Evolutionary conservation across 1,140 invertebrate genomes (phyloP).

Genomic region (Brachionus rotundiformis): DNA sequence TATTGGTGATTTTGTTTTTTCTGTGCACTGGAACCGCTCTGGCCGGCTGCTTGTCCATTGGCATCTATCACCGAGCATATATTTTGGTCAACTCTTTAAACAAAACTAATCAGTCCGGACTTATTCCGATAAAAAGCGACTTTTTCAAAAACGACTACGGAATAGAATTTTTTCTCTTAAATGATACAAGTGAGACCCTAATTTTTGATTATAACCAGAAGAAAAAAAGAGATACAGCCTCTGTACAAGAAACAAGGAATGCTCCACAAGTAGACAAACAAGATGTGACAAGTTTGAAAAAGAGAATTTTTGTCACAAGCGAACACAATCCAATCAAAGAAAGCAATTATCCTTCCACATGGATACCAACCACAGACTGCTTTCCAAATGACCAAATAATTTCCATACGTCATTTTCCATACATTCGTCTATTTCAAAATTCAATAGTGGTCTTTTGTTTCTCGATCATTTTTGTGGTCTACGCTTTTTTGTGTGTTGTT

Average conservation of each 20-base stretch:
- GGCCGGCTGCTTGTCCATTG: constrained; percentile 11
- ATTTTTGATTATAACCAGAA: neutral
- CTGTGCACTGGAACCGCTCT: neutral
- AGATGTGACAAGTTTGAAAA: neutral
- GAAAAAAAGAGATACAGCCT: neutral
- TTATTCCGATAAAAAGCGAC: neutral
- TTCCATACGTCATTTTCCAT: constrained; percentile 6
- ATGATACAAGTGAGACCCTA: neutral
- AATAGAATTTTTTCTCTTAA: neutral
- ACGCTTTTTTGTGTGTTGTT: constrained; percentile 27
- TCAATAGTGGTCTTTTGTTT: constrained; percentile 43
- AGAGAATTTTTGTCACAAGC: neutral
- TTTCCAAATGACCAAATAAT: constrained; percentile 49
- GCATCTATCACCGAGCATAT: constrained; percentile 27
- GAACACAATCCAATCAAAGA: constrained; percentile 13
- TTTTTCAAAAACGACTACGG: neutral
- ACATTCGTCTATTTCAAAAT: constrained; percentile 47
- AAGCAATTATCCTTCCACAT: neutral
- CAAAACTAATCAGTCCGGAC: neutral
- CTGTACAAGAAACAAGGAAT: neutral
- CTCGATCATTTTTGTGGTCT: constrained; percentile 39
- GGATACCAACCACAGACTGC: constrained; percentile 40
- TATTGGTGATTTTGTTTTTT: neutral
- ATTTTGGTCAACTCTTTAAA: neutral
- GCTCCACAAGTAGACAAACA: neutral